Evolutionary conservation across 2,888 invertebrate genomes (phyloP).

Genomic region (Latrodectus elegans): DNA sequence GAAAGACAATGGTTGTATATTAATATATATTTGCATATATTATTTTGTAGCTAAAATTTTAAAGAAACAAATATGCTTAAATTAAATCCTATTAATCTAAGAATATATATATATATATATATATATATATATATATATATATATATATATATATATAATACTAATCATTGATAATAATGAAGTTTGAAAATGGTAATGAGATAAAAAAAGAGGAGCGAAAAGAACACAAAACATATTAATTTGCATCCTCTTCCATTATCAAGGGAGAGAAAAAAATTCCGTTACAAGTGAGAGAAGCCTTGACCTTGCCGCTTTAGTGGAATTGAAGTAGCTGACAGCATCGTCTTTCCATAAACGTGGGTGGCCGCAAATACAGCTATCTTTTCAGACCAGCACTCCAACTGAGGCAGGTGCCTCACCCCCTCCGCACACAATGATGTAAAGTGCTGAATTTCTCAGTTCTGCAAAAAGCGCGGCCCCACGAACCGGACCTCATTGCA

Average conservation of each 20-base stretch:
- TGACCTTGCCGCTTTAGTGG: slow-evolving; percentile 28
- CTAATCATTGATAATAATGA: background rate
- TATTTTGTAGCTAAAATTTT: too few species aligned
- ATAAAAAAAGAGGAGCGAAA: background rate
- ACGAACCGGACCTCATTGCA: slow-evolving; percentile 39
- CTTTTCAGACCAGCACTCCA: slow-evolving; percentile 48
- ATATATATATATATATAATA: too few species aligned
- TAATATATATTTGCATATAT: too few species aligned
- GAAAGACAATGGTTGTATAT: too few species aligned
- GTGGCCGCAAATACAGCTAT: slow-evolving; percentile 64
- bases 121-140: too few species aligned
- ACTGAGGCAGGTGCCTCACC: slow-evolving; percentile 39
- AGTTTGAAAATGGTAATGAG: background rate
- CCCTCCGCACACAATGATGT: slow-evolving; percentile 19
- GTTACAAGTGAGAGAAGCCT: slow-evolving; percentile 26
- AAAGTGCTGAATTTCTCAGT: slow-evolving; percentile 33
- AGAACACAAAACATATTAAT: too few species aligned
- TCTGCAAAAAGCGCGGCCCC: slow-evolving; percentile 24
- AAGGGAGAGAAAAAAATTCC: slow-evolving; percentile 1
- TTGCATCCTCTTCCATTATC: background rate
- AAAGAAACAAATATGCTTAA: too few species aligned
- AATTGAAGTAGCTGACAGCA: slow-evolving; percentile 19
- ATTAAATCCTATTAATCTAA: too few species aligned
- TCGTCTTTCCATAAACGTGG: slow-evolving; percentile 49
- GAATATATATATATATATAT: too few species aligned